Evolutionary conservation across 2,888 invertebrate genomes (phyloP).

Genomic region (Oithona nana): DNA sequence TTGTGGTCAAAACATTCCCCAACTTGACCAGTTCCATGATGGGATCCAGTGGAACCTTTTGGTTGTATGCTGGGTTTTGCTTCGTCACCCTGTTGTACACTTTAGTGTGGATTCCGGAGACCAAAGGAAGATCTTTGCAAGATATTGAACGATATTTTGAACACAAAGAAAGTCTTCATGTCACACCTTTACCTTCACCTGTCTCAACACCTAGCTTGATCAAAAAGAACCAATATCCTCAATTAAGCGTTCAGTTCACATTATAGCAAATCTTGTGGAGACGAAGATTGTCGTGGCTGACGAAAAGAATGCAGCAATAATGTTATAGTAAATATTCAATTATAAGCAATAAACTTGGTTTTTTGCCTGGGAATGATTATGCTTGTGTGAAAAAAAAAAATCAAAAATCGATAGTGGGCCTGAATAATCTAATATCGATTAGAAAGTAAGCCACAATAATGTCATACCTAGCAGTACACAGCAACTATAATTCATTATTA

Average conservation of each 20-base stretch:
- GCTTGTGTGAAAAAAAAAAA: too few species aligned
- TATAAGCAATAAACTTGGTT: too few species aligned
- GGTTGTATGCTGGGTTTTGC: constrained; percentile 26
- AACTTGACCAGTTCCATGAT: constrained; percentile 18
- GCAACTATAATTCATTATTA: too few species aligned
- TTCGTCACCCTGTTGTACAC: constrained; percentile 26
- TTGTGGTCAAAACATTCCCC: constrained; percentile 21
- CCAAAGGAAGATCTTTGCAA: constrained; percentile 31
- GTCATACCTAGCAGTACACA: too few species aligned
- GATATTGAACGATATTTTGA: constrained; percentile 25
- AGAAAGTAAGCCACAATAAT: too few species aligned
- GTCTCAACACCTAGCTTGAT: not conserved
- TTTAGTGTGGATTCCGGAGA: constrained; percentile 28
- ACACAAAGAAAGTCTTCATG: constrained; percentile 2
- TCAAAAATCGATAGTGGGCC: too few species aligned
- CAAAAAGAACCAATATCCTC: not conserved
- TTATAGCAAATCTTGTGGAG: too few species aligned
- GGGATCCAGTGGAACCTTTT: constrained; percentile 25
- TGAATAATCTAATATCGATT: too few species aligned
- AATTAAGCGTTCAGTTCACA: constrained; percentile 8
- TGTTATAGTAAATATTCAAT: too few species aligned
- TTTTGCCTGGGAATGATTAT: too few species aligned
- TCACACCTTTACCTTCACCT: constrained; percentile 2
- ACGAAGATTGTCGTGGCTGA: too few species aligned
- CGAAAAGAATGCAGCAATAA: too few species aligned